These are phyloP conservation scores for Poecile montanus DNA, from an alignment of 2,797 vertebrate genomes.

Conservation along the genomic window DNA sequence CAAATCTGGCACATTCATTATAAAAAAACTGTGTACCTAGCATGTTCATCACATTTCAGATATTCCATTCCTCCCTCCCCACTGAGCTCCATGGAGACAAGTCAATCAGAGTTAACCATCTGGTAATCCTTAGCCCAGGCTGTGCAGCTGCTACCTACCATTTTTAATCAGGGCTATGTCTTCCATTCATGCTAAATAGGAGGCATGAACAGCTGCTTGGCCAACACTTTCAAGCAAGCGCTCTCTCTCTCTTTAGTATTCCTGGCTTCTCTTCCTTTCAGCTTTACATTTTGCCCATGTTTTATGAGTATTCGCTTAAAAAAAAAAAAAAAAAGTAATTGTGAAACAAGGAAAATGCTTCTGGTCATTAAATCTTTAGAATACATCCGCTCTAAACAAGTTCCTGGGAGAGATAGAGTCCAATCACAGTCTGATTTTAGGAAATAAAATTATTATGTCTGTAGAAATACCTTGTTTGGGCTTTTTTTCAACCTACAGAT, in stretches of 20 bases:
- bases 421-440: not conserved
- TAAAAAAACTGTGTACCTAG: slow-evolving; percentile 68
- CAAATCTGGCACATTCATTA: slow-evolving; percentile 74
- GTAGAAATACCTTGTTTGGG: not conserved
- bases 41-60: slow-evolving; percentile 72
- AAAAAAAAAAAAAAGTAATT: slow-evolving; percentile 7
- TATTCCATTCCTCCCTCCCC: slow-evolving; percentile 64
- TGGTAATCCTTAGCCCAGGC: slow-evolving; percentile 78
- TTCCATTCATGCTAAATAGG: slow-evolving; percentile 75
- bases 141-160: slow-evolving; percentile 77
- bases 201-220: slow-evolving; percentile 71
- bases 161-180: slow-evolving; percentile 75
- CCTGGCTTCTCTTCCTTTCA: slow-evolving; percentile 63
- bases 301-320: slow-evolving; percentile 29
- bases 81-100: slow-evolving; percentile 75
- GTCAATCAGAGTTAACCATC: slow-evolving; percentile 78
- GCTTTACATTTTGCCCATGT: slow-evolving; percentile 60
- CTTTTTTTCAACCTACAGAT: not conserved
- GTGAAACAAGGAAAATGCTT: slow-evolving; percentile 6
- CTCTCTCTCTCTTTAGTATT: slow-evolving; percentile 52
- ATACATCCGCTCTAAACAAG: not conserved
- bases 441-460: not conserved
- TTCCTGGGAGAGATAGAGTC: not conserved
- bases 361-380: slow-evolving; percentile 3
- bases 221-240: slow-evolving; percentile 53